These are phyloP conservation scores for Dasysyrphus tricinctus DNA, from an alignment of 2,888 invertebrate genomes.

Conservation along the genomic window DNA sequence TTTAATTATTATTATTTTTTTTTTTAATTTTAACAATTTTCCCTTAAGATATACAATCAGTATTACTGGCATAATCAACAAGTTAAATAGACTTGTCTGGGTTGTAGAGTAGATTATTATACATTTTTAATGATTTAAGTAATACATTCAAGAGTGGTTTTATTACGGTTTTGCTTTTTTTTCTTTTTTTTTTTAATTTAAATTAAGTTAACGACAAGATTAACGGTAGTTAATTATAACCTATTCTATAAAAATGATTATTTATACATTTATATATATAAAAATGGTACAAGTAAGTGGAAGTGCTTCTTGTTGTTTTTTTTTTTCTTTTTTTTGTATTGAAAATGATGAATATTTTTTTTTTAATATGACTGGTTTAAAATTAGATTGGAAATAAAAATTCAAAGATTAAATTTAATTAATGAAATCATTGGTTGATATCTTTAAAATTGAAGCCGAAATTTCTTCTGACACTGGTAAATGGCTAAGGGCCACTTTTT, in stretches of 20 bases:
- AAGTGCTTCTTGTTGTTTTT: background rate
- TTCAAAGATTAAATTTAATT: no score
- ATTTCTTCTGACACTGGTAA: no score
- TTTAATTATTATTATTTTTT: constrained; percentile 41
- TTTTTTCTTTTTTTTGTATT: background rate
- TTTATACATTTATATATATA: background rate
- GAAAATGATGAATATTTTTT: background rate
- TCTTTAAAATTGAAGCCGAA: no score
- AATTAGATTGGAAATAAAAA: background rate
- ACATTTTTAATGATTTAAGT: constrained; percentile 56
- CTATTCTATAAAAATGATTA: constrained; percentile 11
- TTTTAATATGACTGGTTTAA: background rate
- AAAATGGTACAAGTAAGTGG: background rate
- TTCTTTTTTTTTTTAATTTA: constrained; percentile 15
- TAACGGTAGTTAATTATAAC: constrained; percentile 19
- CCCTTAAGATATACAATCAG: background rate
- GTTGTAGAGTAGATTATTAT: background rate
- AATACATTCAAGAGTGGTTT: constrained; percentile 33
- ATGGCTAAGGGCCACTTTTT: no score
- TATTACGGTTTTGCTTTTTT: constrained; percentile 34
- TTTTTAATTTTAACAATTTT: constrained; percentile 1
- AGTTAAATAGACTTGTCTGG: constrained; percentile 18
- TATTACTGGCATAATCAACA: constrained; percentile 1
- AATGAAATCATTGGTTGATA: no score
- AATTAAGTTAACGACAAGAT: constrained; percentile 31